phyloP scores from a whole-genome alignment of 2,888 invertebrate species.

The Thymelicus sylvestris region DNA sequence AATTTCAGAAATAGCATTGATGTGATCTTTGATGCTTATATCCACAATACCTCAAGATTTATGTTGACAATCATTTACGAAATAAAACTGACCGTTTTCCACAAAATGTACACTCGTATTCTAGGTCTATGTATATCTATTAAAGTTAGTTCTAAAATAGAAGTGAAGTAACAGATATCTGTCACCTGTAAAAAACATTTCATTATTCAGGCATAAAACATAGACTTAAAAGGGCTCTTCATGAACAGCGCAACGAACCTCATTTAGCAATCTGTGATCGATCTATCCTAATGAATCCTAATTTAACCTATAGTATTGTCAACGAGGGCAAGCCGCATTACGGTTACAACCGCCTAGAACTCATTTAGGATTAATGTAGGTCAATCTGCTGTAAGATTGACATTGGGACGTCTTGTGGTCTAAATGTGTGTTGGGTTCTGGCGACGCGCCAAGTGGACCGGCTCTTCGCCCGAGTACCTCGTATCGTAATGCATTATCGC shows the following conservation, averaged over 20 bases:
- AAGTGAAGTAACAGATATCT: too few relatives aligned
- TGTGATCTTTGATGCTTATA: too few relatives aligned
- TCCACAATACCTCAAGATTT: too few relatives aligned
- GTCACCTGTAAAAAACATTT: too few relatives aligned
- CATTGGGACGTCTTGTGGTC: conserved; percentile 65
- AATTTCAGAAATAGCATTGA: too few relatives aligned
- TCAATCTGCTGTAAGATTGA: conserved; percentile 62
- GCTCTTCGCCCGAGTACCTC: conserved; percentile 39
- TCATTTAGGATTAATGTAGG: conserved; percentile 51
- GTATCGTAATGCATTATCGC: conserved; percentile 45
- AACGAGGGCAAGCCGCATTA: conserved; percentile 38
- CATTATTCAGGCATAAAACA: too few relatives aligned
- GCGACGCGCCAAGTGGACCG: conserved; percentile 66
- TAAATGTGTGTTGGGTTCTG: conserved; percentile 52
- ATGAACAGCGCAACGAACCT: background rate
- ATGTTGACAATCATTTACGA: too few relatives aligned
- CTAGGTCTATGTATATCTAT: too few relatives aligned
- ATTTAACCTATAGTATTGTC: conserved; percentile 26
- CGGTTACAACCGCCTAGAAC: conserved; percentile 33
- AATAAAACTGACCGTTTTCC: too few relatives aligned
- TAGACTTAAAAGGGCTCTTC: too few relatives aligned
- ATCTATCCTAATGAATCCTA: conserved; percentile 14
- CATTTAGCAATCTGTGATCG: background rate
- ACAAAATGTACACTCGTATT: too few relatives aligned
- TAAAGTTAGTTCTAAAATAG: too few relatives aligned